phyloP scores from a whole-genome alignment of 2,888 invertebrate species.

The Matsumyia berberina region DNA sequence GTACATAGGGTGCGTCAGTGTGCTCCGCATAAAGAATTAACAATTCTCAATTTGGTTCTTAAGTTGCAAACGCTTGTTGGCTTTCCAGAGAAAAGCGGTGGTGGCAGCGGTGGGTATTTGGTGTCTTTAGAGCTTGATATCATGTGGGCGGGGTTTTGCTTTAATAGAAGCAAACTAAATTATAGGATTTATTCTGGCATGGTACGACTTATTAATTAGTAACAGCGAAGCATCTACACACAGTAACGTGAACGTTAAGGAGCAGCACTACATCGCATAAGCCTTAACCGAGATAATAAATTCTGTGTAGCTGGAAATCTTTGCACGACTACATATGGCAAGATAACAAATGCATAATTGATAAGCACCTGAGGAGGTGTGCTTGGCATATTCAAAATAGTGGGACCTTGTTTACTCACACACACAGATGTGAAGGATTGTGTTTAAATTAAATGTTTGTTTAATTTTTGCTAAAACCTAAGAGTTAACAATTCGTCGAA shows the following conservation, averaged over 20 bases:
- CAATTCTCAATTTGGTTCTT: conserved; percentile 67
- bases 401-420: conserved; percentile 22
- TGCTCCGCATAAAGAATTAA: conserved; percentile 60
- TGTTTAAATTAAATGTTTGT: conserved; percentile 12
- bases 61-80: conserved; percentile 53
- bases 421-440: neutral
- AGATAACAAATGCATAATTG: conserved; percentile 61
- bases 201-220: conserved; percentile 65
- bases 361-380: conserved; percentile 46
- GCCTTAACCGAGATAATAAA: conserved; percentile 38
- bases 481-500: neutral
- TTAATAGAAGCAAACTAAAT: conserved; percentile 65
- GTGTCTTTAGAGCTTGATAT: conserved; percentile 25
- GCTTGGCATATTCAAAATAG: conserved; percentile 32
- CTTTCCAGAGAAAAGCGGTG: conserved; percentile 8
- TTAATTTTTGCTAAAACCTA: neutral
- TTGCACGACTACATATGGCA: conserved; percentile 32
- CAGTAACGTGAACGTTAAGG: conserved; percentile 31
- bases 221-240: conserved; percentile 31
- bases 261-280: conserved; percentile 29
- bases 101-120: neutral
- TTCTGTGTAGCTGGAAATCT: conserved; percentile 44
- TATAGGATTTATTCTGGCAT: conserved; percentile 65
- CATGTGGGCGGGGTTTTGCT: conserved; percentile 50
- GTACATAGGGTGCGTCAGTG: conserved; percentile 58